Base-by-base conservation (phyloP, 23 tunicate species). In the Phallusia fumigata region DNA sequence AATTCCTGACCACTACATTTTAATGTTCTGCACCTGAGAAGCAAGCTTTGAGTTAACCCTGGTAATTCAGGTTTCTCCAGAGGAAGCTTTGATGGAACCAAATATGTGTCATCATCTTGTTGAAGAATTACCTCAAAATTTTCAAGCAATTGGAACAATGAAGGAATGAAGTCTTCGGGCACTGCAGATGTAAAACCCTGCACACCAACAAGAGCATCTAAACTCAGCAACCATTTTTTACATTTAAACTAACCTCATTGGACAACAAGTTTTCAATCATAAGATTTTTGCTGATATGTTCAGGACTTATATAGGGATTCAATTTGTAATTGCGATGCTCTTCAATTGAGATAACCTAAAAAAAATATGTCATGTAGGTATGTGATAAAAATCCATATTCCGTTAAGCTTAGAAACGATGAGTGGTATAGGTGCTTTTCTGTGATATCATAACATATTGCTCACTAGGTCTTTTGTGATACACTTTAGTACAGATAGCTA, bases 11-110 rank as follows among this genome's bases (percentile, higher is more conserved):
- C 32, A 72, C 32, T 15, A 21, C 12, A 72, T 21, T 21, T 72
- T 72, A 24, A 72, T 40, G 47, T 40, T 40, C 10, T 5, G 47
- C 10, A 40, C 47, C 47, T 40, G 47, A 40, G 8, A 40, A 40
- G 47, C 47, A 40, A 3, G 5, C 10, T 40, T 40, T 40, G 8
- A 40, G 47, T 5, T 19, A 35, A 35, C 1, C 35, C 58, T 15
- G 73, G 51, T 0, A 80, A 15, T 1, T 86, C 18, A 33, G 91
- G 91, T 33, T 82, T 81, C 1, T 58, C 36, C 26, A 28, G n/a
- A 33, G 91, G 82, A n/a, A 87, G 65, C 58, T 76, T 51, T 32
- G 91, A 87, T 26, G 91, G 91, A 0, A 87, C 91, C 18, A 87
- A 80, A 53, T 82, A 87, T 12, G 6, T 26, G 49, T 87, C 91